phyloP scores from a whole-genome alignment of 2,797 vertebrate genomes.

The Gadopsis marmoratus region DNA sequence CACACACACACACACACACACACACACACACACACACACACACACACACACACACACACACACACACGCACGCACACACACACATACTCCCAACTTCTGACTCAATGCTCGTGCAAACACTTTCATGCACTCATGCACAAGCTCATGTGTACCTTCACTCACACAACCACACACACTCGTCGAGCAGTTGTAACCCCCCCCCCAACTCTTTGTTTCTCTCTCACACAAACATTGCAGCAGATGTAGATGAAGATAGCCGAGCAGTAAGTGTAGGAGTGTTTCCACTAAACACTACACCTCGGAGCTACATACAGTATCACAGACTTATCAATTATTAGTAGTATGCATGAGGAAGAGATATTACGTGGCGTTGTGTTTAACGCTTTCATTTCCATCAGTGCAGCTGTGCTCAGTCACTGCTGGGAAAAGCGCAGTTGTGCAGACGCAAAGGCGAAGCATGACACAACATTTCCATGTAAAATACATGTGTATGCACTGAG shows the following conservation, averaged over 20 bases:
- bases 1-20: too few species aligned
- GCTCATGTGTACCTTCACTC: not conserved
- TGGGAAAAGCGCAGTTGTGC: not conserved
- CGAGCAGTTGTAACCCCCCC: constrained; percentile 51
- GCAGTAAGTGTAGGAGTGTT: constrained; percentile 56
- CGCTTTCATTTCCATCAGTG: constrained; percentile 9
- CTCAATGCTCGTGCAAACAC: not conserved
- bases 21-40: too few species aligned
- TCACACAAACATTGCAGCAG: constrained; percentile 41
- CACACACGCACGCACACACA: constrained; percentile 1
- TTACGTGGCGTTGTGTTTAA: not conserved
- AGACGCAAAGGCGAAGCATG: not conserved
- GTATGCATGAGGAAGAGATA: not conserved
- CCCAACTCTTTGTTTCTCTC: constrained; percentile 24
- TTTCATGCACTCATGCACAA: not conserved
- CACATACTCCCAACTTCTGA: not conserved
- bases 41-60: constrained; percentile 10
- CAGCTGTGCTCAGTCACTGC: constrained; percentile 25
- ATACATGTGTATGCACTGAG: not conserved
- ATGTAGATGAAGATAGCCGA: constrained; percentile 50
- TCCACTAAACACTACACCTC: constrained; percentile 30
- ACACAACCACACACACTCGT: not conserved
- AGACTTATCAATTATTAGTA: constrained; percentile 1
- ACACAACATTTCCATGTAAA: constrained; percentile 50
- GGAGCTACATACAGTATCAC: not conserved